phyloP scores from a whole-genome alignment of 2,888 invertebrate species.

The Tricholauxania praeusta region DNA sequence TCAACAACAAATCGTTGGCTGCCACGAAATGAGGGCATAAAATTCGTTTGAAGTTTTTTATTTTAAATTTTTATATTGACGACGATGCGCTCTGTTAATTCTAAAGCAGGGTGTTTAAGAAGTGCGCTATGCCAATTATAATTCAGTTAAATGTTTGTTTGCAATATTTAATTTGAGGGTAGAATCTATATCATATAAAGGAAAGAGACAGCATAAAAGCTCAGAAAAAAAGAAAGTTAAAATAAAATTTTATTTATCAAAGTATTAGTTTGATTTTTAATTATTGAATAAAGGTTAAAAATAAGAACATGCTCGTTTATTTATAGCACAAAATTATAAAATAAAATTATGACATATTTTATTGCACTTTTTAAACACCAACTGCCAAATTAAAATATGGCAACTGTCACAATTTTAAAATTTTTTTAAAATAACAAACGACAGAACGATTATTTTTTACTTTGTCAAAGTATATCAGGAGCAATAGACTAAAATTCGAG shows the following conservation, averaged over 20 bases:
- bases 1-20: slow-evolving; percentile 52
- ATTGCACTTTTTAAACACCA: no score
- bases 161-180: no score
- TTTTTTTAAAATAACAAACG: slow-evolving; percentile 63
- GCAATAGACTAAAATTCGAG: slow-evolving; percentile 67
- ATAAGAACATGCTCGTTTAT: no score
- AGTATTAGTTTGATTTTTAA: no score
- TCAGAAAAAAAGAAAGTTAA: no score
- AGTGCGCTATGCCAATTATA: neutral
- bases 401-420: slow-evolving; percentile 49
- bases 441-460: slow-evolving; percentile 52
- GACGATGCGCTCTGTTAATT: slow-evolving; percentile 32
- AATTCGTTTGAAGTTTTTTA: slow-evolving; percentile 53
- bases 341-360: no score
- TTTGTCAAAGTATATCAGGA: slow-evolving; percentile 66
- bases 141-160: no score
- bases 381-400: slow-evolving; percentile 22
- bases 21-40: slow-evolving; percentile 47
- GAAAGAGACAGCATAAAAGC: no score
- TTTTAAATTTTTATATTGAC: slow-evolving; percentile 56
- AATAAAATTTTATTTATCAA: no score
- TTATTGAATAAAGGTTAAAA: no score
- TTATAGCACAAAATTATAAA: no score
- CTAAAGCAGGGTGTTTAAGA: slow-evolving; percentile 23
- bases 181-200: no score